Percentiles rank a stretch among this genome's conserved stretches.
Conservation (phyloP, 2,113 vertebrate genomes). For the Sylvilagus bachmani region DNA sequence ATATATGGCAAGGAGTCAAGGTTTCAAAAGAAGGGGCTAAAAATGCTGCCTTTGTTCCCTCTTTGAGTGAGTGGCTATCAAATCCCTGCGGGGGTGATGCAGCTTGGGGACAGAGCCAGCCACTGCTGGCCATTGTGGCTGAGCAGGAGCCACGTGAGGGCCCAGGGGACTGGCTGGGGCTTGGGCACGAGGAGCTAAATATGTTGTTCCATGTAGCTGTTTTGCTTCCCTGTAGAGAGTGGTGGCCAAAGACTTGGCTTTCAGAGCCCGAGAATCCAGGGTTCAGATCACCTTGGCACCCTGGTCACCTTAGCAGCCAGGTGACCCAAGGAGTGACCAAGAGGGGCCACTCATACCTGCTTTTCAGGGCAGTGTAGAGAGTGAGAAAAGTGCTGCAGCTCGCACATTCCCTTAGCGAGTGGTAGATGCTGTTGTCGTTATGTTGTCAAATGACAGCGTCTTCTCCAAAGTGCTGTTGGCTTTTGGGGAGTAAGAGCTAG, state of each 20-base stretch:
- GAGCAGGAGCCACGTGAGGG: not conserved
- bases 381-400: not conserved
- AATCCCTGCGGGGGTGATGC: not conserved
- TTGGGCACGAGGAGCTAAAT: not conserved
- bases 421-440: not conserved
- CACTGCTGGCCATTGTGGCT: not conserved
- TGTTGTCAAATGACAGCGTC: constrained; percentile 30
- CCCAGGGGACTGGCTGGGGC: not conserved
- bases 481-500: not conserved
- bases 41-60: constrained; percentile 81
- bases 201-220: not conserved
- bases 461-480: not conserved
- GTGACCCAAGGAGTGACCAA: not conserved
- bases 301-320: not conserved
- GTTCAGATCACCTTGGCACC: not conserved
- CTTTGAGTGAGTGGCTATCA: constrained; percentile 40
- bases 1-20: constrained; percentile 63
- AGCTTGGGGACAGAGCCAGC: not conserved
- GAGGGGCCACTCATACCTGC: not conserved
- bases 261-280: not conserved
- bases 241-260: not conserved
- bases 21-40: constrained; percentile 75
- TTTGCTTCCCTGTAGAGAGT: not conserved
- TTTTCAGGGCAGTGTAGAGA: not conserved
- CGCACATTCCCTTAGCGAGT: not conserved